Base-by-base conservation (phyloP, 2,113 vertebrate species). In the Dicrurus megarhynchus region DNA sequence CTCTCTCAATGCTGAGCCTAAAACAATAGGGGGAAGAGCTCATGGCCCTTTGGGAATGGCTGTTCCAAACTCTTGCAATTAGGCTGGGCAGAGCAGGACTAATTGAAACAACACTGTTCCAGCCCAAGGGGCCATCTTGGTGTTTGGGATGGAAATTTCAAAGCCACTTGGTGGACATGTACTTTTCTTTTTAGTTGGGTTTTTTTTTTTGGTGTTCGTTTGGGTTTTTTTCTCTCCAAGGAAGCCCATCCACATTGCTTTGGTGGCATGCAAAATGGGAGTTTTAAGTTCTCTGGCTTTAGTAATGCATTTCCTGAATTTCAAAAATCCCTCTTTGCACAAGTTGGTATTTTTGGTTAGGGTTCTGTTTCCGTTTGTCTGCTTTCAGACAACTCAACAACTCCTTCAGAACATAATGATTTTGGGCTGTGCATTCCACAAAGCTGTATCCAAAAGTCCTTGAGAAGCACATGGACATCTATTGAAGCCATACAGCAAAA, bases 351-450 rank as follows among this genome's bases (percentile, higher is more conserved):
- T 92, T 93, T 92, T 95, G 80, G 56, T 95, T 74, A n/a, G 56
- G 2, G 7, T 21, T 89, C 32, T 95, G 76, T 95, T 96, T 95
- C 87, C 60, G 47, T 90, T 96, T 92, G 55, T 77, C 76, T 86
- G 52, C 63, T 92, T 90, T 90, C 68, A 93, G 91, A 78, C 73
- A 78, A 67, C 69, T 94, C 82, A 88, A 69, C 84, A 85, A 32
- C 57, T 85, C 26, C 68, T 81, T 90, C 39, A 84, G 84, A 56
- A 74, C 26, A 32, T 59, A 90, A 95, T 93, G 52, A 77, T 75
- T 92, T 59, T 59, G 47, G 32, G 50, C 81, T 93, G 55, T 92
- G 83, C 68, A 41, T 92, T 95, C 75, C 86, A 67, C 80, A 87
- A 27, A 90, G 24, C 68, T 75, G 18, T 76, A 47, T 56, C 59